These are phyloP conservation scores for Cladopsammia gracilis DNA, from an alignment of 64 coral and sea anemone species.

Conservation along the genomic window DNA sequence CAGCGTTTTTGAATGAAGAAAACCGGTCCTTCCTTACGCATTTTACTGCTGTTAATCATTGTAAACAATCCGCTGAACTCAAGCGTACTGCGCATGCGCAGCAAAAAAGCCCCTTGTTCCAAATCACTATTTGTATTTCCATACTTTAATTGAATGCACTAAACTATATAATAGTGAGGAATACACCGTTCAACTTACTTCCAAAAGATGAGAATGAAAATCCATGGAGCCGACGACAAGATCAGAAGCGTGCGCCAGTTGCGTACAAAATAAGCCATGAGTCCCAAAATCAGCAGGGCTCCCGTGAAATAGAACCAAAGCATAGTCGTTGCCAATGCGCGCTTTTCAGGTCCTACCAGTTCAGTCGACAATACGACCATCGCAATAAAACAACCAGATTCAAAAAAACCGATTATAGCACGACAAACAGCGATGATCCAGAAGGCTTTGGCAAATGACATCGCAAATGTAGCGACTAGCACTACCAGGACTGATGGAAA, in stretches of 20 bases:
- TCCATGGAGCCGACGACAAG: conserved; percentile 78
- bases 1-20: no score
- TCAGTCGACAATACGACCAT: conserved; percentile 87
- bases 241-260: conserved; percentile 86
- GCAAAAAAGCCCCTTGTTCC: no score
- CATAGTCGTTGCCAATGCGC: conserved; percentile 76
- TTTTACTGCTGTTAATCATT: no score
- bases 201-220: conserved; percentile 87
- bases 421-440: conserved; percentile 78
- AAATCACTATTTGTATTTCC: no score
- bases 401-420: conserved; percentile 86
- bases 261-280: conserved; percentile 83
- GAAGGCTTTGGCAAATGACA: conserved; percentile 76
- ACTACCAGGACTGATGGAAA: conserved; percentile 83
- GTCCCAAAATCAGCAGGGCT: conserved; percentile 81
- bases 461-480: conserved; percentile 70
- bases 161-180: no score
- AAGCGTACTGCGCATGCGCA: no score
- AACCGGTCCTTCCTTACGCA: no score
- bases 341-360: conserved; percentile 83
- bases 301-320: conserved; percentile 89
- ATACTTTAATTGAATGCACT: no score
- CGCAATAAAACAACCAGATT: conserved; percentile 67
- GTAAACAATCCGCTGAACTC: no score
- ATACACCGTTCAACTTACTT: conserved; percentile 63